Evolutionary conservation across 2,888 invertebrate genomes (phyloP), one percentile per base, ranked within the genome.

Genomic region (Melipona bicolor): DNA sequence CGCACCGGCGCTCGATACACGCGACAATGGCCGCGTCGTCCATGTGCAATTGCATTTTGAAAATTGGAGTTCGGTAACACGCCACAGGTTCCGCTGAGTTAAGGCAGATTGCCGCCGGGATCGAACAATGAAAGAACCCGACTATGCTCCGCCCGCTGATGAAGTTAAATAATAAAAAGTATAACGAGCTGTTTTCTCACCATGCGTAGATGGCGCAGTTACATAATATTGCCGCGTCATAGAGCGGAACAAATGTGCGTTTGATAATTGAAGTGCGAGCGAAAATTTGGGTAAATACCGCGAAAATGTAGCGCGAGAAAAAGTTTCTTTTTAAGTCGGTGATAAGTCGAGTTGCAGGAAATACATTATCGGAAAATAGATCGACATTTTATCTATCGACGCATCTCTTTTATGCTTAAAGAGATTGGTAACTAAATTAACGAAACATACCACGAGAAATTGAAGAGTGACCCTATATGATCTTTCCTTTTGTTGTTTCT

Each of bases 31-130:
- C 59, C 73, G 43, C 69, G 32, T 19, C 73, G 68, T 36, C 70
- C 72, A 61, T 73, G 74, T 84, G 74, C 84, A 84, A 85, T 85
- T 80, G 82, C 79, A 77, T 84, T 77, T 78, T 74, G 62, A 56
- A 77, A 85, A 84, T 83, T 71, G 73, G 61, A 67, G 61, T 43
- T 59, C 64, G 62, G 56, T 77, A 49, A 62, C 71, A 24, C 54
- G 68, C 50, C 81, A 76, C 70, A 32, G 67, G 68, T 76, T 76
- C 21, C 61, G 49, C 36, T 9, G 54, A 68, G 76, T 83, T 72
- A 83, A 83, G 75, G 71, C 81, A 75, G 74, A 82, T 82, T 62
- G 81, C 43, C 49, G 36, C 52, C 52, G 24, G 6, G 19, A 13
- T 13, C 15, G 59, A 27, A 72, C 81, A 79, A 72, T 81, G 69